These are phyloP conservation scores for Semibalanus balanoides DNA, from an alignment of 1,140 invertebrate species.

Conservation along the genomic window DNA sequence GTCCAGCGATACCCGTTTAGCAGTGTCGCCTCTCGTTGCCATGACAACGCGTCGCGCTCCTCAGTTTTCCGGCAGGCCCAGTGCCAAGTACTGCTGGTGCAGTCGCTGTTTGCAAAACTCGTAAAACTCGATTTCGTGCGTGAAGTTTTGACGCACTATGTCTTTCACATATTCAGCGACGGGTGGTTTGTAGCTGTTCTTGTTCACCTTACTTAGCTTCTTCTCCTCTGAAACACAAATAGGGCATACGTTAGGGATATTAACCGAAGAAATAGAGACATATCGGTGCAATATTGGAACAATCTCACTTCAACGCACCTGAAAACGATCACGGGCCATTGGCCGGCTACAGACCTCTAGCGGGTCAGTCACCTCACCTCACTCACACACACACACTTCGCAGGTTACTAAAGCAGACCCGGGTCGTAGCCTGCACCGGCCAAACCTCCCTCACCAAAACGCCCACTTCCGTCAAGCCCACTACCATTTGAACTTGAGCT, in stretches of 20 bases:
- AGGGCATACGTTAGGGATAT: background rate
- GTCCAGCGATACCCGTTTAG: background rate
- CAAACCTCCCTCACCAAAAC: too few species aligned
- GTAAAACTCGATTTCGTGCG: constrained; percentile 79
- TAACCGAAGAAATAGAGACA: background rate
- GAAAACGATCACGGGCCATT: background rate
- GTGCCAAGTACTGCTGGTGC: constrained; percentile 58
- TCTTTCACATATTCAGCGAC: constrained; percentile 72
- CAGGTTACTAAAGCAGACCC: too few species aligned
- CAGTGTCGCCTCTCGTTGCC: background rate
- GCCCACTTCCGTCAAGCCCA: too few species aligned
- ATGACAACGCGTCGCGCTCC: background rate
- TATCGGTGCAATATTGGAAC: background rate
- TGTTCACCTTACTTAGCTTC: constrained; percentile 60
- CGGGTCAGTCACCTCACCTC: too few species aligned
- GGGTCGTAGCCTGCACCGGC: too few species aligned
- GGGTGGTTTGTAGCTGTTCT: constrained; percentile 70
- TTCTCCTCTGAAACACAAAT: constrained; percentile 47
- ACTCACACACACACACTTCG: too few species aligned
- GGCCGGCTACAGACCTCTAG: too few species aligned
- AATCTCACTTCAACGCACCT: background rate
- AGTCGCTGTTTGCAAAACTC: constrained; percentile 73
- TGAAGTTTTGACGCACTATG: constrained; percentile 71
- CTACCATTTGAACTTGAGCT: too few species aligned
- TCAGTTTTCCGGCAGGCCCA: constrained; percentile 26